Base-by-base conservation (phyloP, 2,113 vertebrate species). In the Himantopus leucocephalus region DNA sequence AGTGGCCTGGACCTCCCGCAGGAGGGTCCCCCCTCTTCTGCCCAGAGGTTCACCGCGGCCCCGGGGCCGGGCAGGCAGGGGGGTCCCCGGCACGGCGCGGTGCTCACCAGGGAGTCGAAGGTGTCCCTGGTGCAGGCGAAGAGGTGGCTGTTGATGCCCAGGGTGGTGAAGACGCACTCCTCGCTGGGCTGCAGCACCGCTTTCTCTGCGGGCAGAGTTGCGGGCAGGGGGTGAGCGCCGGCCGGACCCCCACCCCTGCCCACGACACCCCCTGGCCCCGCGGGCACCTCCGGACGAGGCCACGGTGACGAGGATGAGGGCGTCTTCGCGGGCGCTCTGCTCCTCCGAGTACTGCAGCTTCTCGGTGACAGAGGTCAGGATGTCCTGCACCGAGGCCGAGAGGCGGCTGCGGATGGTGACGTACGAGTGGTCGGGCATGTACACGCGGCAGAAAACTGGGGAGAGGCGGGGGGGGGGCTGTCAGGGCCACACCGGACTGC, bases 91-190 rank as follows among this genome's bases (percentile, higher is more conserved):
- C 32, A 0, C 10, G 5, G n/a, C 5, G 2, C n/a, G 12, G 60
- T 19, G 86, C 99, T 99, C 97, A 99, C 99, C 99, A 99, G 96
- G 1, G 99, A 98, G 43, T 99, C 99, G 5, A 99, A 98, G 39
- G 99, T 98, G 3, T 98, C 98, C 27, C 98, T 98, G 39, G 99
- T 99, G 66, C 99, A 99, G 90, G 99, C 98, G 30, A 99, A 99
- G 92, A 99, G 98, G 98, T 99, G 99, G 60, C 99, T 99, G 98
- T 99, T 99, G 97, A 99, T 99, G 18, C 99, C 99, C 98, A 99
- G 97, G 0, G 99, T 99, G 95, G 99, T 99, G 98, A 99, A 99
- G 62, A 99, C 99, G 3, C 99, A 99, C 96, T 99, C 99, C 60
- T 99, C 99, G 6, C 98, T 99, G 12, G 99, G 99, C 77, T 99